Conservation (phyloP, 2,888 invertebrate genomes). For the Stegana nigrithorax region DNA sequence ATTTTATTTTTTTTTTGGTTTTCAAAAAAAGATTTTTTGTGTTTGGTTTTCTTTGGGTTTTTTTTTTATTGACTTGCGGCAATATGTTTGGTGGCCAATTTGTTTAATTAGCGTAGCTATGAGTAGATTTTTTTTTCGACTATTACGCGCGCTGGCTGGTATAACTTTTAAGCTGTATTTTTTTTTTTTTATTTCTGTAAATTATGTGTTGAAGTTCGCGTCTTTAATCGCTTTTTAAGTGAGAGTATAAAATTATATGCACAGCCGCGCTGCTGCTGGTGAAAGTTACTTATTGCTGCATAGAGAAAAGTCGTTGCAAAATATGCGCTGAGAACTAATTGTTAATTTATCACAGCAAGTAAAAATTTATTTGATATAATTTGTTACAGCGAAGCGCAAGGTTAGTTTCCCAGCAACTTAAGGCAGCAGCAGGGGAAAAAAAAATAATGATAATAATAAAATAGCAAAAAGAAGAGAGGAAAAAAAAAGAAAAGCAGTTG, state of each 20-base stretch:
- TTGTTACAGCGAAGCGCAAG: neutral
- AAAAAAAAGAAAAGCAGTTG: too few relatives aligned
- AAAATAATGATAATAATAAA: too few relatives aligned
- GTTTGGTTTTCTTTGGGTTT: neutral
- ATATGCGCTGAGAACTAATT: neutral
- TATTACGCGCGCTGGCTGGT: too few relatives aligned
- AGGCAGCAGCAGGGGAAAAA: too few relatives aligned
- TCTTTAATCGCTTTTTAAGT: slow-evolving; percentile 45
- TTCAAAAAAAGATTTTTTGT: neutral
- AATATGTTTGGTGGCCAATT: slow-evolving; percentile 37
- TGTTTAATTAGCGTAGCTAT: slow-evolving; percentile 47
- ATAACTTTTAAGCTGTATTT: neutral
- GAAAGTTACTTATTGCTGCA: slow-evolving; percentile 41
- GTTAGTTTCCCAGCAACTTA: neutral
- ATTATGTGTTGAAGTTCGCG: slow-evolving; percentile 17
- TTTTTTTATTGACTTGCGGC: neutral
- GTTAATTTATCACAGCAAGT: neutral
- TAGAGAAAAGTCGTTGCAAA: neutral
- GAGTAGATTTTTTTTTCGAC: too few relatives aligned
- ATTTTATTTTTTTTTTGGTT: neutral
- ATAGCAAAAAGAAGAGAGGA: too few relatives aligned
- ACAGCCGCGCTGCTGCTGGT: too few relatives aligned
- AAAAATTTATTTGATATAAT: neutral
- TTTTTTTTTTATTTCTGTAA: neutral
- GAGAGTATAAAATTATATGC: slow-evolving; percentile 43